These are phyloP conservation scores for Lepidochrysops patricia DNA, from an alignment of 2,888 invertebrate genomes.

Conservation along the genomic window DNA sequence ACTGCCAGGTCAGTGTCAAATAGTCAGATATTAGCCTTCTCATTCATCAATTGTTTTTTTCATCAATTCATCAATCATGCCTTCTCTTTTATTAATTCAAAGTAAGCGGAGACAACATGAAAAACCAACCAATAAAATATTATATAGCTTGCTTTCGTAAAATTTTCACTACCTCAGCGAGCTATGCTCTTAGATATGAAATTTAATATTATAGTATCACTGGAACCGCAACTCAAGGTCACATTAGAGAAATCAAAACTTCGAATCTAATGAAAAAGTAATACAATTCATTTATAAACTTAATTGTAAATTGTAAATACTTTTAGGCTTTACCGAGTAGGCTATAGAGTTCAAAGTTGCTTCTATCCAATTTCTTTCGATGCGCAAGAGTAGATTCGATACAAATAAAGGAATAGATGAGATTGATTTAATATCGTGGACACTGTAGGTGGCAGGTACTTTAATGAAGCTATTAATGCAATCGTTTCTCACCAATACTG, in stretches of 20 bases:
- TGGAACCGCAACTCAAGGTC: neutral
- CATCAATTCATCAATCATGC: too few species aligned
- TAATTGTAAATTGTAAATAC: too few species aligned
- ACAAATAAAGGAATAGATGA: constrained; percentile 11
- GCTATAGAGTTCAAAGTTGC: constrained; percentile 17
- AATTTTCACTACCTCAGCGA: too few species aligned
- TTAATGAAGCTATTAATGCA: constrained; percentile 9
- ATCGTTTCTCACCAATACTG: neutral
- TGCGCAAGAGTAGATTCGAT: constrained; percentile 10
- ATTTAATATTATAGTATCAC: too few species aligned
- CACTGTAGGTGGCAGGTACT: constrained; percentile 12
- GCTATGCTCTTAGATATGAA: too few species aligned
- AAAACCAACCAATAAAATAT: too few species aligned
- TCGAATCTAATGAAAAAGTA: constrained; percentile 11
- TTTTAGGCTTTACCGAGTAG: accelerated
- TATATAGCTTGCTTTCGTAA: too few species aligned
- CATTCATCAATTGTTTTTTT: too few species aligned
- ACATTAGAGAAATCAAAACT: neutral
- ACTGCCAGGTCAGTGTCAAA: too few species aligned
- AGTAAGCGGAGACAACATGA: too few species aligned
- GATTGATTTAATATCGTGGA: constrained; percentile 15
- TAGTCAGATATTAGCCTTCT: too few species aligned
- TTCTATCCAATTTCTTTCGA: constrained; percentile 11
- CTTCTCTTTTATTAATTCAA: too few species aligned
- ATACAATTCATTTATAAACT: constrained; percentile 6